phyloP scores from a whole-genome alignment of 2,113 vertebrate genomes.

The Neodontobutis hainanensis region DNA sequence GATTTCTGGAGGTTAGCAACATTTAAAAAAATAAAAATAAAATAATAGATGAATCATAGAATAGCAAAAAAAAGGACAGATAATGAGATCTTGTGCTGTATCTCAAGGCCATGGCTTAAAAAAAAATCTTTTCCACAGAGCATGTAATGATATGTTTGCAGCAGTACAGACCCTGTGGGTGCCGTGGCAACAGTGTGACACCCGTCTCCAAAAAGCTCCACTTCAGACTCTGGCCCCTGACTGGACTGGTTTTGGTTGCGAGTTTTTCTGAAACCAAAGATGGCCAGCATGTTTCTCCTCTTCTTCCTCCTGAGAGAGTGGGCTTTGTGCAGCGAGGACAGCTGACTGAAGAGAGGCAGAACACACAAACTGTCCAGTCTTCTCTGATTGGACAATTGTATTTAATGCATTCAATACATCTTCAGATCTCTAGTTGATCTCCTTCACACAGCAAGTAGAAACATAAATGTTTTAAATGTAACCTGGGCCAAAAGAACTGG shows the following conservation, averaged over 20 bases:
- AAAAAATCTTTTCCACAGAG: background rate
- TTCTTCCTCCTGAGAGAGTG: slow-evolving; percentile 80
- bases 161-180: slow-evolving; percentile 63
- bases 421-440: no score
- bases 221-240: slow-evolving; percentile 63
- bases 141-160: background rate
- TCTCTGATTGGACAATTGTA: slow-evolving; percentile 16
- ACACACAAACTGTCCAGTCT: slow-evolving; percentile 26
- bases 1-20: slow-evolving; percentile 27
- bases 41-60: slow-evolving; percentile 1
- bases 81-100: background rate
- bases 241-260: slow-evolving; percentile 68
- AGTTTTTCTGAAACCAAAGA: slow-evolving; percentile 78
- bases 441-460: no score
- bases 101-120: slow-evolving; percentile 27
- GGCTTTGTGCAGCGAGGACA: slow-evolving; percentile 75
- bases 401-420: slow-evolving; percentile 11
- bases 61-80: slow-evolving; percentile 4
- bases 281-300: slow-evolving; percentile 76
- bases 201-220: slow-evolving; percentile 64
- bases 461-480: no score
- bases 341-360: slow-evolving; percentile 63
- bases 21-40: slow-evolving; percentile 1
- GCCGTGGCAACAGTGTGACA: slow-evolving; percentile 69
- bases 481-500: background rate